Conservation (phyloP, 2,113 vertebrate species). For the Platysteira castanea region DNA sequence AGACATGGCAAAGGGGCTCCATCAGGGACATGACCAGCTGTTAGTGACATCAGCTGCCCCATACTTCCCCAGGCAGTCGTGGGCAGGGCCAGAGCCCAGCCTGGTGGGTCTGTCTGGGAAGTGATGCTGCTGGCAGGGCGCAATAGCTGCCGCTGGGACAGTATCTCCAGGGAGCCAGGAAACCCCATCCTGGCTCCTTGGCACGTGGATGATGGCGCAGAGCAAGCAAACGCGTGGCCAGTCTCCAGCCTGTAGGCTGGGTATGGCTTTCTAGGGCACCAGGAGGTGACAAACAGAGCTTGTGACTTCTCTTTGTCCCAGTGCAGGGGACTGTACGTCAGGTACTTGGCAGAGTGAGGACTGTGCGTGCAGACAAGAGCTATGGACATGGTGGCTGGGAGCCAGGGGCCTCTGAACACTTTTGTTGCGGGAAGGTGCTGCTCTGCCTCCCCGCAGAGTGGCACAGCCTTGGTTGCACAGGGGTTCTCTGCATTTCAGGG, state of each 20-base stretch:
- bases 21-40: not conserved
- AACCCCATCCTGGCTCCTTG: not conserved
- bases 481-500: not conserved
- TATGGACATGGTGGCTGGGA: not conserved
- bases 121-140: not conserved
- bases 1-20: not conserved
- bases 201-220: not conserved
- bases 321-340: constrained; percentile 6
- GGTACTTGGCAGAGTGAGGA: constrained; percentile 35
- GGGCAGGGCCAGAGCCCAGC: not conserved
- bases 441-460: not conserved
- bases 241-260: not conserved
- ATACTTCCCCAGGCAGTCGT: not conserved
- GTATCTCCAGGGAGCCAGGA: not conserved
- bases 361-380: constrained; percentile 12
- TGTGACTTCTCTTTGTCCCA: constrained; percentile 46
- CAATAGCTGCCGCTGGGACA: not conserved
- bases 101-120: not conserved
- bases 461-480: not conserved
- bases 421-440: not conserved
- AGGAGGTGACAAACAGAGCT: constrained; percentile 11
- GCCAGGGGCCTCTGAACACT: not conserved
- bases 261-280: constrained; percentile 6
- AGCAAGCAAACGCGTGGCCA: not conserved
- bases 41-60: not conserved